These are phyloP conservation scores for Rhamnusium bicolor DNA, from an alignment of 2,888 invertebrate species.

Conservation along the genomic window DNA sequence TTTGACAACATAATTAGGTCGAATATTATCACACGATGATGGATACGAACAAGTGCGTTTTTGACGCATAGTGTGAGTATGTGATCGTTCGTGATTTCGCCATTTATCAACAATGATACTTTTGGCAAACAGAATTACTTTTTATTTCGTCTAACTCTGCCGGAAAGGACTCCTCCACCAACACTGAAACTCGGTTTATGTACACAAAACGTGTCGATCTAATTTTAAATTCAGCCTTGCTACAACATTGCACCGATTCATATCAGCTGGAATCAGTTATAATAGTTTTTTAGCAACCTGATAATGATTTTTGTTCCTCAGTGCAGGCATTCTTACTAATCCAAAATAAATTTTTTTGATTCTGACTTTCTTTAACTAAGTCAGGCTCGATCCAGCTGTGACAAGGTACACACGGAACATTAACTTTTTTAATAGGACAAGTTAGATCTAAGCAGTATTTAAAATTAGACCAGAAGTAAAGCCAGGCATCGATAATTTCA, in stretches of 20 bases:
- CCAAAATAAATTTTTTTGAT: too few species aligned
- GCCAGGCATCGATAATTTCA: too few species aligned
- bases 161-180: not conserved
- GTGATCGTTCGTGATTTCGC: not conserved
- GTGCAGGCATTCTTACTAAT: too few species aligned
- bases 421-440: too few species aligned
- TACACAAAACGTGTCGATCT: constrained; percentile 17
- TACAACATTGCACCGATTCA: constrained; percentile 22
- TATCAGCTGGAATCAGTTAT: not conserved
- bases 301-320: too few species aligned
- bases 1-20: not conserved
- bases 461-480: too few species aligned
- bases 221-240: constrained; percentile 24
- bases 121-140: not conserved
- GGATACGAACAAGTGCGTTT: not conserved
- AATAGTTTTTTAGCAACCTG: too few species aligned
- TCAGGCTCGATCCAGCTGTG: too few species aligned
- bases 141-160: not conserved
- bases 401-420: too few species aligned
- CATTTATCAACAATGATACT: not conserved
- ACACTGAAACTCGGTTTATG: not conserved
- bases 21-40: not conserved
- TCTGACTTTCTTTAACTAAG: too few species aligned
- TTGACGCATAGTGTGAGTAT: not conserved
- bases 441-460: too few species aligned